Percentiles rank a stretch among this genome's conserved stretches.
Evolutionary conservation across 1,140 invertebrate genomes (phyloP).

Genomic region (Belonocnema kinseyi): DNA sequence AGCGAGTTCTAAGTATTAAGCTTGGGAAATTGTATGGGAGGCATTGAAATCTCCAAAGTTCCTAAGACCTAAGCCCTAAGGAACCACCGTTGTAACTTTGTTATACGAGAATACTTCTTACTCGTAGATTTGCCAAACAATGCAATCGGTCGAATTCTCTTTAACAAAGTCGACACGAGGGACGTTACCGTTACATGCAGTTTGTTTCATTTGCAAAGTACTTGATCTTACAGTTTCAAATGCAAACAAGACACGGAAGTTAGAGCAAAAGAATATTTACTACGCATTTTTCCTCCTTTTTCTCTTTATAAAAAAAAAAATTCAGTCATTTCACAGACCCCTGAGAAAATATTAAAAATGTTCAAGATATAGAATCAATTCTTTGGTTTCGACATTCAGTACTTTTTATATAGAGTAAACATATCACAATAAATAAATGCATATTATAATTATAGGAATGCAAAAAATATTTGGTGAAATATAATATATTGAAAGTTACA

Average conservation of each 20-base stretch:
- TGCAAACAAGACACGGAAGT: slow-evolving; percentile 13
- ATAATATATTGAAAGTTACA: no score
- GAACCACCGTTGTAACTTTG: neutral
- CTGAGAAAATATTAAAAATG: no score
- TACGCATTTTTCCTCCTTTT: neutral
- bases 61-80: no score
- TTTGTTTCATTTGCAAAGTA: slow-evolving; percentile 33
- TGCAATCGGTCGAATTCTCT: slow-evolving; percentile 40
- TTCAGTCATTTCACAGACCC: no score
- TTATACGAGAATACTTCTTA: slow-evolving; percentile 18
- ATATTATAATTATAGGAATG: no score
- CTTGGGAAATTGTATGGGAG: neutral
- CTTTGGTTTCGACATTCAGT: no score
- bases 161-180: slow-evolving; percentile 34
- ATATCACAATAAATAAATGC: no score
- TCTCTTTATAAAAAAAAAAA: no score
- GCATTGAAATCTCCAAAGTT: slow-evolving; percentile 9
- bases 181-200: slow-evolving; percentile 37
- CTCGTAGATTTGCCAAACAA: slow-evolving; percentile 34
- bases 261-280: slow-evolving; percentile 7
- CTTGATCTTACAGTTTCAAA: slow-evolving; percentile 8
- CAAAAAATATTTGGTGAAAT: no score
- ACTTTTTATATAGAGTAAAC: no score
- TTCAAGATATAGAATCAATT: no score
- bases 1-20: neutral